A percentile compares a stretch with the other conserved stretches of the same genome.
phyloP scores from a whole-genome alignment of 2,113 vertebrate genomes.

The Ctenodactylus gundi region DNA sequence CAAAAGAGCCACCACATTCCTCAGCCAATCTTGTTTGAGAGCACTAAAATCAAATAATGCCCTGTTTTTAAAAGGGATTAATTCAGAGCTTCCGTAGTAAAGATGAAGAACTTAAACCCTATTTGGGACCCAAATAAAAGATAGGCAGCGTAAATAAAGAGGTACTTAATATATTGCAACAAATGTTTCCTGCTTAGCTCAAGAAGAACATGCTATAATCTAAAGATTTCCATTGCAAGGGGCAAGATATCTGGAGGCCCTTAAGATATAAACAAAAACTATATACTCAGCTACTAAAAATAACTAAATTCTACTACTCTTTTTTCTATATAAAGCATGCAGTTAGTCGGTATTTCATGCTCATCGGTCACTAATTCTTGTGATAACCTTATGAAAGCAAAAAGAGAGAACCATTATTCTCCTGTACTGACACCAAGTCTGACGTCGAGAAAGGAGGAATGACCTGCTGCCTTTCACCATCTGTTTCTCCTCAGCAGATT shows the following conservation, averaged over 20 bases:
- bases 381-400: neutral
- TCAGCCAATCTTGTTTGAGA: neutral
- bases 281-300: neutral
- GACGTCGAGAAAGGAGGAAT: neutral
- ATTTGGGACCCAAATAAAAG: neutral
- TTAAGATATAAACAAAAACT: neutral
- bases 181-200: neutral
- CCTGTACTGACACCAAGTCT: neutral
- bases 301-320: neutral
- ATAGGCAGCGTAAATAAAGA: neutral
- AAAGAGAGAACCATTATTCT: neutral
- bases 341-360: neutral
- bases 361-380: neutral
- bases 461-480: neutral
- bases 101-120: neutral
- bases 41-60: constrained; percentile 56
- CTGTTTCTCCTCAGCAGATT: neutral
- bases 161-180: neutral
- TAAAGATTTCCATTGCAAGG: neutral
- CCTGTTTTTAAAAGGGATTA: constrained; percentile 66
- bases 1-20: neutral
- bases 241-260: neutral
- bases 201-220: neutral
- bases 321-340: neutral
- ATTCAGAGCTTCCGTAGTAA: neutral